Evolutionary conservation across 2,888 invertebrate genomes (phyloP), one percentile per base, ranked within the genome.

Genomic region (Trypoxylon attenuatum): DNA sequence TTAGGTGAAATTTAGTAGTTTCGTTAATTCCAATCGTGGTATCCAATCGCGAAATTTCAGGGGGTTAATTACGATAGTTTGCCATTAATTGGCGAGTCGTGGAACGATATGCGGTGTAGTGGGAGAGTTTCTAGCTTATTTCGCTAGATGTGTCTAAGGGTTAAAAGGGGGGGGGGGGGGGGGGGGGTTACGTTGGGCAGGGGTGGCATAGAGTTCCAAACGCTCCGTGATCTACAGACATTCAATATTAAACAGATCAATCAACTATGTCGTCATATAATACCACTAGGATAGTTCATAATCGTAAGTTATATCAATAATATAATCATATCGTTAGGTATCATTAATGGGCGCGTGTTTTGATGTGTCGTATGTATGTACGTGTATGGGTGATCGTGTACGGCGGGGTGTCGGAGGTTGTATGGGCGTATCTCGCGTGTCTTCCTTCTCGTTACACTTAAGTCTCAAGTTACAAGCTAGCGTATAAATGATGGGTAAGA

Each of bases 201-300:
- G 29, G 29, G 78, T 82, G 84, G 86, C 86, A 87, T 84, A 86
- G 87, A 87, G 87, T 87, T 87, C 87, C 86, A 87, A 87, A 87
- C 86, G 87, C 87, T 87, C 86, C 80, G 82, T 85, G 82, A 82
- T 84, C 84, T 86, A 86, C 86, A 86, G 83, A 86, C 86, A 87
- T 87, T 85, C 85, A 86, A 84, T 85, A 85, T 86, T 84, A 84
- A 86, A 87, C 86, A 86, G 86, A 86, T 87, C 84, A 85, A 84
- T 86, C 84, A 86, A 86, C 85, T 86, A 86, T 86, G 80, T 84
- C 83, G 78, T 84, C 84, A 82, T 84, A 84, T 84, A 82, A 84
- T 86, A 86, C 81, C 84, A 78, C 84, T 87, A 86, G 85, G 79
- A 84, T 86, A 85, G 80, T 84, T 84, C 79, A 84, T 86, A 84